Evolutionary conservation across 2,113 vertebrate genomes (phyloP).

Genomic region (Myodes glareolus): DNA sequence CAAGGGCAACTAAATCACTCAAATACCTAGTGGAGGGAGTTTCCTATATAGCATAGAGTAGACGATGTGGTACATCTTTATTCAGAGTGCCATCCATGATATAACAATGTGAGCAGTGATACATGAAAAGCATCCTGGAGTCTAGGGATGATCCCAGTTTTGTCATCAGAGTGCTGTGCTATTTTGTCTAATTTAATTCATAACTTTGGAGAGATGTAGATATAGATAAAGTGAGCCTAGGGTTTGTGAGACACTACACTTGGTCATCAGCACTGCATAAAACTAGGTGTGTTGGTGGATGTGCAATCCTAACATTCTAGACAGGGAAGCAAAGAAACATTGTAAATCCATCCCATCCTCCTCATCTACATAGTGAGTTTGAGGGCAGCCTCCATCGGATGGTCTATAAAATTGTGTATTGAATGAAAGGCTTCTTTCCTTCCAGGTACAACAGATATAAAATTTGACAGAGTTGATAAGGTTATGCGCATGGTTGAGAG

Average conservation of each 20-base stretch:
- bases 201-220: background rate
- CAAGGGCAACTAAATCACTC: background rate
- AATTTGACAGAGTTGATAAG: background rate
- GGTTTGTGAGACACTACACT: background rate
- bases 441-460: background rate
- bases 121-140: background rate
- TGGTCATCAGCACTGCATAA: background rate
- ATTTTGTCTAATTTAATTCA: background rate
- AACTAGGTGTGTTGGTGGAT: no score
- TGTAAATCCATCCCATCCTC: background rate
- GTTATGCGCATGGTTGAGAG: background rate
- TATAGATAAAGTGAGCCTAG: background rate
- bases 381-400: background rate
- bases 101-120: background rate
- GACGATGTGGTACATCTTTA: background rate
- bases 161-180: background rate
- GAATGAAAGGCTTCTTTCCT: background rate
- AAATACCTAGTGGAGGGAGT: background rate
- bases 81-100: background rate
- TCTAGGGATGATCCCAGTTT: background rate
- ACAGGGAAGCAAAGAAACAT: background rate
- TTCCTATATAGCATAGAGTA: background rate
- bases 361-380: background rate
- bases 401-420: slow-evolving; percentile 13
- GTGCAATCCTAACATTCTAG: background rate